Evolutionary conservation across 2,797 vertebrate genomes (phyloP).

Genomic region (Cirrhinus molitorella): DNA sequence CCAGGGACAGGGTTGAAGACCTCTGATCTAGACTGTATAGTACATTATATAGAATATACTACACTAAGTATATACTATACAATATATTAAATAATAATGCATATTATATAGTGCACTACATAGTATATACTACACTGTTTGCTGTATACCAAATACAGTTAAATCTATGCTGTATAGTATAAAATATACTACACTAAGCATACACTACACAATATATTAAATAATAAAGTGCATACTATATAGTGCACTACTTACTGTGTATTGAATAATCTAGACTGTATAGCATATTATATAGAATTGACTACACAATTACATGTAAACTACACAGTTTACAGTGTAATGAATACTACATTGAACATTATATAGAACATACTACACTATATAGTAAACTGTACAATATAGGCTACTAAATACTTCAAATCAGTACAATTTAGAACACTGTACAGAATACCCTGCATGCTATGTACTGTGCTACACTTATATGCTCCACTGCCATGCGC

Average conservation of each 20-base stretch:
- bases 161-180: background rate
- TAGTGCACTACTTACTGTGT: background rate
- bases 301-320: background rate
- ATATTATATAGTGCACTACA: background rate
- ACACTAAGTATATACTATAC: background rate
- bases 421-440: background rate
- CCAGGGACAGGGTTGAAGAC: too few species aligned
- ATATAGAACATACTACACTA: background rate
- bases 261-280: background rate
- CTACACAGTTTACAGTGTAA: too few species aligned
- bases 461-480: background rate
- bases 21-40: too few species aligned
- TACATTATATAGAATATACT: background rate
- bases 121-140: background rate
- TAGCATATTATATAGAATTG: background rate
- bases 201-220: background rate
- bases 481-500: background rate
- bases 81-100: background rate
- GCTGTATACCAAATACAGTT: background rate
- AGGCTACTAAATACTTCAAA: background rate
- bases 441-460: background rate
- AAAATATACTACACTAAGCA: background rate
- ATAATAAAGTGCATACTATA: background rate
- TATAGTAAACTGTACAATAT: background rate
- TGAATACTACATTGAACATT: background rate